These are phyloP conservation scores for Sylvilagus floridanus DNA, from an alignment of 2,797 vertebrate species.

Conservation along the genomic window DNA sequence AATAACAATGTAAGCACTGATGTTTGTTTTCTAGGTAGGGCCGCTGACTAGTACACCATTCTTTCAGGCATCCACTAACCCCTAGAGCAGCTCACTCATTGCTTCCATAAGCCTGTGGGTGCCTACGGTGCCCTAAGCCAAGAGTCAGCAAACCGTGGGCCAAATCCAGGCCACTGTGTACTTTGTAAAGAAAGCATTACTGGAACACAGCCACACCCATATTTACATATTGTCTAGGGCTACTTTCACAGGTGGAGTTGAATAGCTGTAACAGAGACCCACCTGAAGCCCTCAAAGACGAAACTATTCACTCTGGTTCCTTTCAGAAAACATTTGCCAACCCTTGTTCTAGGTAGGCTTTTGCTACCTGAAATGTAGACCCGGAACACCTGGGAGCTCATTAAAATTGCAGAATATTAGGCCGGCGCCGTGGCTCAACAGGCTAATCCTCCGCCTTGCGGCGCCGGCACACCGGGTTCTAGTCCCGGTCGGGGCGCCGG, in stretches of 20 bases:
- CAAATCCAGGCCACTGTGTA: not conserved
- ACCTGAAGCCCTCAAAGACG: not conserved
- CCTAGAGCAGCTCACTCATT: not conserved
- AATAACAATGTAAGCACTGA: not conserved
- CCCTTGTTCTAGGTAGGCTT: not conserved
- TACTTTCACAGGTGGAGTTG: conserved; percentile 46
- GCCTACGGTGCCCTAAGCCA: not conserved
- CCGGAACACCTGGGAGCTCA: not conserved
- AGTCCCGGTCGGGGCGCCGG: too few relatives aligned
- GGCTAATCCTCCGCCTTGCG: too few relatives aligned
- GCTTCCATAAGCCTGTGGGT: not conserved
- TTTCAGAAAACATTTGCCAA: not conserved
- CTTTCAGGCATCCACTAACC: not conserved
- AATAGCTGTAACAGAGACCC: not conserved
- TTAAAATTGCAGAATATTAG: not conserved
- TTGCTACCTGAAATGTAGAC: not conserved
- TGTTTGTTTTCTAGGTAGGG: conserved; percentile 46
- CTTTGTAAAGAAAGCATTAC: conserved; percentile 37
- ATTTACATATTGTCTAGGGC: not conserved
- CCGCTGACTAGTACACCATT: not conserved
- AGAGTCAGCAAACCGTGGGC: not conserved
- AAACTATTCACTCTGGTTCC: not conserved
- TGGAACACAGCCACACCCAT: conserved; percentile 6
- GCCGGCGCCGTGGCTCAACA: too few relatives aligned
- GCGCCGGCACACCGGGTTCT: too few relatives aligned